Percentiles rank a stretch among this genome's conserved stretches.
phyloP scores from a whole-genome alignment of 1,140 invertebrate species.

The Megathymus violae region DNA sequence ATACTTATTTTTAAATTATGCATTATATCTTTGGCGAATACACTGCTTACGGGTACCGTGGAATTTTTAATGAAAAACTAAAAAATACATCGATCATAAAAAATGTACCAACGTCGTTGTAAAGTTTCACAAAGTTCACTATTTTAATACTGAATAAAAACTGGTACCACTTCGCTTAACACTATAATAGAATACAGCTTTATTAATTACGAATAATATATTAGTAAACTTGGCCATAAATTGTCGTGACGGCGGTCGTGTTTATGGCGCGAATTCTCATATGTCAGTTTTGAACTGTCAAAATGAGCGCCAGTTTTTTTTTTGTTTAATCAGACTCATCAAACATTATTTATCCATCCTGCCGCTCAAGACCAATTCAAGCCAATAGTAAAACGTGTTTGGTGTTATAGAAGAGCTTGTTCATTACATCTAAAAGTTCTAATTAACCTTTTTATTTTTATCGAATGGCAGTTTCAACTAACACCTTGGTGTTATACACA shows the following conservation, averaged over 20 bases:
- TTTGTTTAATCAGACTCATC: constrained; percentile 1
- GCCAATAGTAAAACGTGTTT: constrained; percentile 50
- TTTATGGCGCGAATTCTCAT: constrained; percentile 25
- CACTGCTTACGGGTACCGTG: constrained; percentile 75
- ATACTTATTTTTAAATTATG: constrained; percentile 71
- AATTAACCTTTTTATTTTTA: constrained; percentile 39
- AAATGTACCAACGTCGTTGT: constrained; percentile 77
- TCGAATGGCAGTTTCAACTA: constrained; percentile 69
- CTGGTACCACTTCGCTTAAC: constrained; percentile 65
- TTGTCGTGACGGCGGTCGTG: constrained; percentile 21
- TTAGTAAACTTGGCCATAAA: constrained; percentile 54
- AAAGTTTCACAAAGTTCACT: constrained; percentile 77
- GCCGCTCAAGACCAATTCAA: constrained; percentile 35
- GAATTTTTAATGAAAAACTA: constrained; percentile 52
- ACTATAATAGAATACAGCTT: constrained; percentile 55
- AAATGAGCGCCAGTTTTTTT: constrained; percentile 6
- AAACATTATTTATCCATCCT: neutral
- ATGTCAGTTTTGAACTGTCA: constrained; percentile 32
- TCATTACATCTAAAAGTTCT: constrained; percentile 42
- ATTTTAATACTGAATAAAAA: constrained; percentile 78
- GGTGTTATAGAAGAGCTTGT: constrained; percentile 67
- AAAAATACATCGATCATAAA: constrained; percentile 57
- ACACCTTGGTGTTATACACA: constrained; percentile 61
- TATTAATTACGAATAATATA: constrained; percentile 43
- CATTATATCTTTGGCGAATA: constrained; percentile 83